These are phyloP conservation scores for Chelon labrosus DNA, from an alignment of 2,797 vertebrate species.

Conservation along the genomic window DNA sequence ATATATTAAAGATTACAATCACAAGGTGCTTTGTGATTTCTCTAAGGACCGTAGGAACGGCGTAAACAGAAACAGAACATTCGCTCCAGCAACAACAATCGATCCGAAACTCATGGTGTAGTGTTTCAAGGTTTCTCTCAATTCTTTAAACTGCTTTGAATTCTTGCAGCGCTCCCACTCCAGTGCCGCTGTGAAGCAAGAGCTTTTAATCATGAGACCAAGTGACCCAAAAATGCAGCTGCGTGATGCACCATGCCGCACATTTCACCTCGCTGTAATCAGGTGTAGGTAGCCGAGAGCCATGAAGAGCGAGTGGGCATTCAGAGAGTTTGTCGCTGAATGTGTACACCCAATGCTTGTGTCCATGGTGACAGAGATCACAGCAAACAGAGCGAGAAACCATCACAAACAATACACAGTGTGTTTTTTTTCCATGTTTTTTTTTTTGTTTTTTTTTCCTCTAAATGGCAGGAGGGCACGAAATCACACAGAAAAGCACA, in stretches of 20 bases:
- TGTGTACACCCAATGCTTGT: constrained; percentile 29
- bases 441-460: not conserved
- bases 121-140: not conserved
- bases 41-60: not conserved
- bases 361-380: constrained; percentile 44
- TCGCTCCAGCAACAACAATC: not conserved
- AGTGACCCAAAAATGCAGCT: constrained; percentile 4
- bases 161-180: no score
- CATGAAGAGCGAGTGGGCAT: constrained; percentile 10
- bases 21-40: constrained; percentile 1
- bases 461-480: not conserved
- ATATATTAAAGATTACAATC: constrained; percentile 8
- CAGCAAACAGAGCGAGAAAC: constrained; percentile 18
- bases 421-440: not conserved
- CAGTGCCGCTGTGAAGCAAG: not conserved
- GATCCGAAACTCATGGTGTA: not conserved
- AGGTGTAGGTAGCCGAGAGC: constrained; percentile 7
- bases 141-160: not conserved
- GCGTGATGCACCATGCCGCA: constrained; percentile 10
- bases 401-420: constrained; percentile 9
- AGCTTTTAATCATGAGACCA: constrained; percentile 16
- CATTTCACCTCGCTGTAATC: constrained; percentile 24
- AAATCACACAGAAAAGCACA: constrained; percentile 5
- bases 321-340: constrained; percentile 1
- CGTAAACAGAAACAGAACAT: no score